Percentiles rank a stretch among this genome's conserved stretches.
Evolutionary conservation across 1,140 invertebrate species (phyloP).

Genomic region (Panagrolaimus sp.): DNA sequence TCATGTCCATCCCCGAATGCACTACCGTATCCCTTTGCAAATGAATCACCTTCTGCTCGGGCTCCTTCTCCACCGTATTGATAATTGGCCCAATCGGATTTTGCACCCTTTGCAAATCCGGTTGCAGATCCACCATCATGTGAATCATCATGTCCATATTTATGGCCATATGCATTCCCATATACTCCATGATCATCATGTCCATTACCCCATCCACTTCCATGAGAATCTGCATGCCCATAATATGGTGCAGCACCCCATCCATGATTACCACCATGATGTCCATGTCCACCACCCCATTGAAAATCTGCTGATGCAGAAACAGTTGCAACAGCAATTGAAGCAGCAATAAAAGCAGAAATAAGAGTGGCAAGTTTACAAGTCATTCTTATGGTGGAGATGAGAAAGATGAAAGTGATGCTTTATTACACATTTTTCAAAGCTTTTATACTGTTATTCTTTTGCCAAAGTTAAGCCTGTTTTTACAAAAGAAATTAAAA

Average conservation of each 20-base stretch:
- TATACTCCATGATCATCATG: background rate
- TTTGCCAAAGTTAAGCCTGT: background rate
- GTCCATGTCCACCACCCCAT: background rate
- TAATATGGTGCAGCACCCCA: background rate
- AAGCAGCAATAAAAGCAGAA: too few species aligned
- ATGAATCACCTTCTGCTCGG: constrained; percentile 1
- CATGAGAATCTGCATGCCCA: background rate
- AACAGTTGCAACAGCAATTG: too few species aligned
- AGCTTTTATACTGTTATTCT: too few species aligned
- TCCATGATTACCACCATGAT: background rate
- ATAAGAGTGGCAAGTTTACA: too few species aligned
- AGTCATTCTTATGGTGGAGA: too few species aligned
- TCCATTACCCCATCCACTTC: background rate
- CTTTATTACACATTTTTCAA: too few species aligned
- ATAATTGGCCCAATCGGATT: constrained; percentile 16
- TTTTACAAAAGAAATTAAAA: background rate
- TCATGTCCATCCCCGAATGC: constrained; percentile 16
- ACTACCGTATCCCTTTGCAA: constrained; percentile 15
- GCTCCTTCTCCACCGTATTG: constrained; percentile 17
- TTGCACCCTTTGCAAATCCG: background rate
- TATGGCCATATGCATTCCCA: background rate
- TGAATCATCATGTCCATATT: constrained; percentile 8
- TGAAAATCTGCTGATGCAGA: too few species aligned
- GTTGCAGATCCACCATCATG: constrained; percentile 3
- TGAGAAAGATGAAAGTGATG: too few species aligned